Evolutionary conservation across 2,888 invertebrate genomes (phyloP).

Genomic region (Netelia inedita): DNA sequence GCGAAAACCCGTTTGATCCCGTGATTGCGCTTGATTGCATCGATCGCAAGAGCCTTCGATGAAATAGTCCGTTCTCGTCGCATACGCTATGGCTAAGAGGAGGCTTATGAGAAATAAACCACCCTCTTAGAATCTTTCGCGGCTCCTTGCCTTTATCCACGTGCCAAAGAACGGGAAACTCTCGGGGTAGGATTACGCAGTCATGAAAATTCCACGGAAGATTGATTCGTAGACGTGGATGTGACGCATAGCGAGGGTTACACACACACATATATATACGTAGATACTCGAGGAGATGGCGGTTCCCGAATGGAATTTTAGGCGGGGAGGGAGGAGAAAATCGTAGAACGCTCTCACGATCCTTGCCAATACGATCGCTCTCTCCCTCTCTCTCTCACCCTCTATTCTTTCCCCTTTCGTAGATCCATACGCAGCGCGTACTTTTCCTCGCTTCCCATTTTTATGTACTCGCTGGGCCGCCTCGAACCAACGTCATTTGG

Average conservation of each 20-base stretch:
- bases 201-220: constrained; percentile 57
- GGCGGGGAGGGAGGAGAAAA: constrained; percentile 27
- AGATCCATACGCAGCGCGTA: neutral
- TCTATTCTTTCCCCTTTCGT: neutral
- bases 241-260: neutral
- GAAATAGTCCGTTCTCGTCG: too few relatives aligned
- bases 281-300: neutral
- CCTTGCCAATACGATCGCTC: constrained; percentile 36
- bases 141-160: constrained; percentile 2
- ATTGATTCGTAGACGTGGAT: constrained; percentile 43
- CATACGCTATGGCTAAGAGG: too few relatives aligned
- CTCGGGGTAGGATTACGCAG: constrained; percentile 47
- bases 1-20: too few relatives aligned
- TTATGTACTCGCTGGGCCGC: neutral
- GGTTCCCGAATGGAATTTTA: constrained; percentile 33
- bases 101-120: too few relatives aligned
- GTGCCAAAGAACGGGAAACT: constrained; percentile 29
- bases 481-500: constrained; percentile 1
- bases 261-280: neutral
- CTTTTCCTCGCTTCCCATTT: neutral
- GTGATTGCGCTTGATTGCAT: too few relatives aligned
- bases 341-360: constrained; percentile 41
- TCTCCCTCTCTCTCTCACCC: neutral
- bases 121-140: neutral
- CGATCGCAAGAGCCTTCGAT: too few relatives aligned